Evolutionary conservation across 92 coral and sea anemone species (phyloP).

Genomic region (Porites cylindrica): DNA sequence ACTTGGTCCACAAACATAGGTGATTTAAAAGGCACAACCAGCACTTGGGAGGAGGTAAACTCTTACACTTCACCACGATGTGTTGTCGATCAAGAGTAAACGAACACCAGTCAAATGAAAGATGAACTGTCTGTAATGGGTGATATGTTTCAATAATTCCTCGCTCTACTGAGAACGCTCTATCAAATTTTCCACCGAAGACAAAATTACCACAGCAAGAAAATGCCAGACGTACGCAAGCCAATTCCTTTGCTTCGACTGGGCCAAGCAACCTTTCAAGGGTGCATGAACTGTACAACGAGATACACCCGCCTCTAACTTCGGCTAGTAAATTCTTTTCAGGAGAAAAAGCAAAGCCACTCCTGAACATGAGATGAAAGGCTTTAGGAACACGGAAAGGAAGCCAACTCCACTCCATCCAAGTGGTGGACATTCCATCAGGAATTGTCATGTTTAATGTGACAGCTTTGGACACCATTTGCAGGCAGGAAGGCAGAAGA

Average conservation of each 20-base stretch:
- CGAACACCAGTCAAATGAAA: not conserved
- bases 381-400: not conserved
- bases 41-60: too few species aligned
- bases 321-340: conserved; percentile 13
- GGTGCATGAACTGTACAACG: not conserved
- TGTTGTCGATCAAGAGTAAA: not conserved
- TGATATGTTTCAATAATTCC: conserved; percentile 16
- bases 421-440: not conserved
- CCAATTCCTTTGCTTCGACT: not conserved
- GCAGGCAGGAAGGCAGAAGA: conserved; percentile 14
- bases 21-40: not conserved
- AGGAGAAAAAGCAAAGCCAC: conserved; percentile 22
- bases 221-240: conserved; percentile 5
- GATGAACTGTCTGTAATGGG: not conserved
- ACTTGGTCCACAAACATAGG: not conserved
- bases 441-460: not conserved
- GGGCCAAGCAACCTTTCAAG: not conserved
- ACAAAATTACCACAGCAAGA: conserved; percentile 36
- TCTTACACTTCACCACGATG: not conserved
- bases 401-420: not conserved
- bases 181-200: conserved; percentile 41
- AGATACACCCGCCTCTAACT: not conserved
- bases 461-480: not conserved
- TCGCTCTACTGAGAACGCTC: conserved; percentile 30
- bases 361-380: too few species aligned